phyloP scores from a whole-genome alignment of 2,888 invertebrate genomes.

The Acleris holmiana region DNA sequence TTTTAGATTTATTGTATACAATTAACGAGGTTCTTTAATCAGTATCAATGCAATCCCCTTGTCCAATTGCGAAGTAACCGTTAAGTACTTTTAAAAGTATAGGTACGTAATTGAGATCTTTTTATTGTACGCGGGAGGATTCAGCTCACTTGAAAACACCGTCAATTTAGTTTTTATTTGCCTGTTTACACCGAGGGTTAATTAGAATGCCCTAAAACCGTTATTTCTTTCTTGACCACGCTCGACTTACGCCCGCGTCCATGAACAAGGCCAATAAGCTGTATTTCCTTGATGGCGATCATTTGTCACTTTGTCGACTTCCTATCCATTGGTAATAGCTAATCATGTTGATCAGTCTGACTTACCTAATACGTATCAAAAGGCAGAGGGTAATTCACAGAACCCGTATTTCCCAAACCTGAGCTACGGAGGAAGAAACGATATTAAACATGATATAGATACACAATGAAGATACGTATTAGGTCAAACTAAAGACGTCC shows the following conservation, averaged over 20 bases:
- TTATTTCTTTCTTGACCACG: conserved; percentile 56
- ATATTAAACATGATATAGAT: not conserved
- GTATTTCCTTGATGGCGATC: conserved; percentile 60
- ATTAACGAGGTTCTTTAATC: not conserved
- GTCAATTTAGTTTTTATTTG: no score
- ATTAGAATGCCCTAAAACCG: not conserved
- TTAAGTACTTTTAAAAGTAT: not conserved
- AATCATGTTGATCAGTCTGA: conserved; percentile 11
- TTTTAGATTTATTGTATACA: not conserved
- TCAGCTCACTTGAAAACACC: no score
- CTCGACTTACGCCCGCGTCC: conserved; percentile 56
- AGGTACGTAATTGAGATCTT: no score
- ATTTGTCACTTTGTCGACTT: conserved; percentile 32
- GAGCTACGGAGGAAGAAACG: not conserved
- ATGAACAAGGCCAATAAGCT: conserved; percentile 55
- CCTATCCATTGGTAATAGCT: conserved; percentile 31
- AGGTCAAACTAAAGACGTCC: not conserved
- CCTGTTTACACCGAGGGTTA: no score
- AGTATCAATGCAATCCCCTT: not conserved
- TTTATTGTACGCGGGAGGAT: no score
- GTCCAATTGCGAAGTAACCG: not conserved
- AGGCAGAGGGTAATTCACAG: not conserved
- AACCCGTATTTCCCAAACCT: not conserved
- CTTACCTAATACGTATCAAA: not conserved
- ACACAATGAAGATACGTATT: not conserved